Conservation (phyloP, 92 coral and sea anemone species). For the Meandrina meandrites region DNA sequence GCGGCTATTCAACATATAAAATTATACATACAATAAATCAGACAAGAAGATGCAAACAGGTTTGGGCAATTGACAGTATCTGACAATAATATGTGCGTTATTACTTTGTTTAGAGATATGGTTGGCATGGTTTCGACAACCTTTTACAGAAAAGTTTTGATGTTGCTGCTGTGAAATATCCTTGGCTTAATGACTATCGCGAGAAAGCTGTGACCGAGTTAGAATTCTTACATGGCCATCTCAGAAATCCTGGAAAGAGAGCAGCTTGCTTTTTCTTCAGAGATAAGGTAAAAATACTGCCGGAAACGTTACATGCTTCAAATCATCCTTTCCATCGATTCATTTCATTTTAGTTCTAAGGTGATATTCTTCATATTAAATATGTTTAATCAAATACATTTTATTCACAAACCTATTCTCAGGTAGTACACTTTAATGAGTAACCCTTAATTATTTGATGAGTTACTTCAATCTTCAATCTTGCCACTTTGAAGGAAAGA, state of each 20-base stretch:
- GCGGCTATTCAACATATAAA: too few species aligned
- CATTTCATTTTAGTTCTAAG: too few species aligned
- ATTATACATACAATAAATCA: background rate
- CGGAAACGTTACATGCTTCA: background rate
- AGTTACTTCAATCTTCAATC: too few species aligned
- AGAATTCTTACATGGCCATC: conserved; percentile 91
- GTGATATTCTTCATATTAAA: too few species aligned
- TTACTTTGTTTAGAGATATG: conserved; percentile 78
- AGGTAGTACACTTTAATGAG: too few species aligned
- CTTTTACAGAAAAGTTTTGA: conserved; percentile 90
- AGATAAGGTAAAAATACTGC: conserved; percentile 71
- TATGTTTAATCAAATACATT: too few species aligned
- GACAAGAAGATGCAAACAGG: background rate
- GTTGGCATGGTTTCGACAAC: conserved; percentile 92
- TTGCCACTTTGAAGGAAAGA: too few species aligned
- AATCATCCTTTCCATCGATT: background rate
- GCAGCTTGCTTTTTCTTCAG: conserved; percentile 96
- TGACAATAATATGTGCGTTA: background rate
- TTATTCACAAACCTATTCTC: too few species aligned
- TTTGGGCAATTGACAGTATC: background rate
- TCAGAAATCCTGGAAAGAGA: conserved; percentile 82
- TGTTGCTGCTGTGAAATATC: conserved; percentile 83
- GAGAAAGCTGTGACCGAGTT: conserved; percentile 88
- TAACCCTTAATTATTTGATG: too few species aligned
- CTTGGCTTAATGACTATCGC: conserved; percentile 84